Base-by-base conservation (phyloP, 2,113 vertebrate species). In the Phylloscopus trochilus region DNA sequence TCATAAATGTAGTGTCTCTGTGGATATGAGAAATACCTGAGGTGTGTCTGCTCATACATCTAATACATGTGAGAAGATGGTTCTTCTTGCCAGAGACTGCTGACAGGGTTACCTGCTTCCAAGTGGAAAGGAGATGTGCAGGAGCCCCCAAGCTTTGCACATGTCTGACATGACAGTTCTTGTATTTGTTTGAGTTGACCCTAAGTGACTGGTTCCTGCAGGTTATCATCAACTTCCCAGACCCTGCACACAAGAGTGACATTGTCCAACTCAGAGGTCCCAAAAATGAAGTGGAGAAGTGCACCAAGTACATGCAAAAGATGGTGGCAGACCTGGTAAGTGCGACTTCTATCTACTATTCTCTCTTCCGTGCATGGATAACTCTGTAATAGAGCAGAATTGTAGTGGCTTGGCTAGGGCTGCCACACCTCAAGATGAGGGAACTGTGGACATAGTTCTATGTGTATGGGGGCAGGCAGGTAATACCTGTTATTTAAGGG, bases 211-310 rank as follows among this genome's bases (percentile, higher is more conserved):
- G 0, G 85, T 89, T 94, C 68, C 82, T 97, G 27, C 92, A 99
- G 99, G 99, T 99, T 90, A 99, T 99, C 93, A 99, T 99, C 97
- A 99, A 99, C 92, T 99, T 99, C 97, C 99, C 99, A 66, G 99
- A 99, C 96, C 99, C 99, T 58, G 97, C 98, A 26, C 98, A 99
- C 55, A 99, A 99, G 93, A 99, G 99, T 56, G 99, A 99, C 87
- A 99, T 99, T 2, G 99, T 99, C 64, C 99, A 99, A 83, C 98
- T 99, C n/a, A 96, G 99, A 91, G 99, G 99, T 27, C 99, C 99
- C 35, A 98, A 99, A 94, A 99, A 98, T 3, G 99, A 99, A 74
- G 99, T 99, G 97, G 99, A 99, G 75, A 99, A 99, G 95, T 99
- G 99, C 94, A 98, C 99, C 8, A 99, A 99, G 67, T 99, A 99